Evolutionary conservation across 2,888 invertebrate species (phyloP), one percentile per base, ranked within the genome.

Genomic region (Nysson spinosus): DNA sequence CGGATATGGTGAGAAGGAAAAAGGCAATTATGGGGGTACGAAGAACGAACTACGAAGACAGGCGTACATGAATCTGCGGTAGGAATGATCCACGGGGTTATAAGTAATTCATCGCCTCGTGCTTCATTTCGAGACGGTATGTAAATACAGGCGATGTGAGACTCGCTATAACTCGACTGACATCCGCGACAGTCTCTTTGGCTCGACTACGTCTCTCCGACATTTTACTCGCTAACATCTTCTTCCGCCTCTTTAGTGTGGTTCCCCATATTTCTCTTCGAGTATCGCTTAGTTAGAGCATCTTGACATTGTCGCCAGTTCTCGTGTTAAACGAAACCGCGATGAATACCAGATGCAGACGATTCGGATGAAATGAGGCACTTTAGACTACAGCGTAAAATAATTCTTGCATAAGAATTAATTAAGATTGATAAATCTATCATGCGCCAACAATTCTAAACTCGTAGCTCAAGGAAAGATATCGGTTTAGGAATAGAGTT

Each of bases 91-190:
- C 60, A 66, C 46, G 35, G 54, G 63, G 73, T 56, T 67, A 64
- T 77, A 73, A 77, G 72, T 79, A 75, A 78, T 79, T 79, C 79
- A 73, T 78, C 69, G 67, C 49, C 61, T 65, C 40, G 63, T 62
- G 63, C 57, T 50, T 51, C 34, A 52, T 46, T 24, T 46, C 72
- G 34, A 51, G 16, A 57, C 58, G 43, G 19, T 52, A 51, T 68
- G 74, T 77, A 77, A 75, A 77, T 75, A 64, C 52, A 49, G 60
- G 34, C 57, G 63, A 47, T 37, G 60, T 44, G 42, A 50, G 47
- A 47, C 50, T 49, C 40, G 55, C 30, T 62, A 44, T 46, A 69
- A 55, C 69, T 69, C 61, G 43, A 11, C 51, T 39, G 12, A 14
- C 34, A 14, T 14, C 4, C 11, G 34, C 9, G 12, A 42, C 39